phyloP scores from a whole-genome alignment of 2,797 vertebrate genomes.

The Centropyge bicolor region DNA sequence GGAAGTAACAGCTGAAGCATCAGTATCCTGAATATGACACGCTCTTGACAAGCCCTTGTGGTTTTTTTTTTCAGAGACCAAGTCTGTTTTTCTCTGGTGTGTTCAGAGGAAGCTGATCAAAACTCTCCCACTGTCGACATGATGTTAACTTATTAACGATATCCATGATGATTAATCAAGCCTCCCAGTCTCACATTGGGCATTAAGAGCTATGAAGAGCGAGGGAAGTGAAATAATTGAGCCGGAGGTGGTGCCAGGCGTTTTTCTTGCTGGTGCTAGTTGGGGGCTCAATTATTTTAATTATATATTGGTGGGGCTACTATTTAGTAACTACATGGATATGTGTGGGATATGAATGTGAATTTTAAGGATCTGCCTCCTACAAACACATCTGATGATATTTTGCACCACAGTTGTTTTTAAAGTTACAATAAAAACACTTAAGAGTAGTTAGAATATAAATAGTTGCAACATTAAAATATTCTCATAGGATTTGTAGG shows the following conservation, averaged over 20 bases:
- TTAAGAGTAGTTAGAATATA: too few species aligned
- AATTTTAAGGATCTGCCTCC: background rate
- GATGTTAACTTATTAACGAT: background rate
- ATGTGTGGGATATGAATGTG: background rate
- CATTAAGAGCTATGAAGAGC: background rate
- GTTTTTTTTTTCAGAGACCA: background rate
- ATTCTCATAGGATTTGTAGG: too few species aligned
- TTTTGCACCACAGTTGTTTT: too few species aligned
- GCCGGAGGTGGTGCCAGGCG: too few species aligned
- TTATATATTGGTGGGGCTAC: background rate
- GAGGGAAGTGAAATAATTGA: background rate
- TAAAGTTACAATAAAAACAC: too few species aligned
- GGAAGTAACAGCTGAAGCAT: background rate
- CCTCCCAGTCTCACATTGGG: background rate
- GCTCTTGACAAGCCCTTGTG: background rate
- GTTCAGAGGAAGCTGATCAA: conserved; percentile 6
- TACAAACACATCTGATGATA: background rate
- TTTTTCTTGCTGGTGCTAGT: too few species aligned
- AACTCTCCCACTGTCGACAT: background rate
- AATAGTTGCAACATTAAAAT: too few species aligned
- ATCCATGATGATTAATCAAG: background rate
- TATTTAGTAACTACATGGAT: background rate
- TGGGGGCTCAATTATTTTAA: background rate
- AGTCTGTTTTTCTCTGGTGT: background rate
- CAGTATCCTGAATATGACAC: background rate